Base-by-base conservation (phyloP, 2,797 vertebrate genomes). In the Morus bassanus region DNA sequence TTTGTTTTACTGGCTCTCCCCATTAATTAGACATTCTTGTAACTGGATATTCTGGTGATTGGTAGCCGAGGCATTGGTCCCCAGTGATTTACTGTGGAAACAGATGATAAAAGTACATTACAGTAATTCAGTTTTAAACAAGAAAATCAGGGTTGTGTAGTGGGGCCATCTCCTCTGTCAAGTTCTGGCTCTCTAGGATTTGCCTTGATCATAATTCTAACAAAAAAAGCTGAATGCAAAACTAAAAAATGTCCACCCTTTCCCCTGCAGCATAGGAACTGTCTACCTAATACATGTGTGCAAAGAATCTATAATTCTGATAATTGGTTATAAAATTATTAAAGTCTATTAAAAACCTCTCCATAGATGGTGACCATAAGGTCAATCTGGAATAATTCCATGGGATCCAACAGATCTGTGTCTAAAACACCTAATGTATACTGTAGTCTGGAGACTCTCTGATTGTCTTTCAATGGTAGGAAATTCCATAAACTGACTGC, bases 11-110 rank as follows among this genome's bases (percentile, higher is more conserved):
- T 70, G 82, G 70, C 92, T 95, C 77, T 95, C 70, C 69, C 85
- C 93, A 92, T 96, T 96, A 95, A 97, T 96, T 95, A 96, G 91
- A 51, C 81, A 95, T 96, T 95, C 86, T 96, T 85, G 88, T 94
- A 89, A 95, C 89, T 89, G 91, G 93, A 95, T 95, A 96, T 90
- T 92, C 94, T 95, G 86, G 86, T 94, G 95, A 93, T 72, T 95
- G 92, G 93, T 91, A 85, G 90, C 93, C 92, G 91, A 95, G 86
- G 51, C 94, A 87, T 48, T 93, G 93, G 90, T 92, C 79, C 43
- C 91, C 25, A 27, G 51, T 93, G 96, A 94, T 96, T 91, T 84
- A 74, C 91, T 81, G 63, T 72, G 85, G 87, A 96, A 97, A 93
- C 61, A 96, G 91, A 95, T 72, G 82, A 95, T 76, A 67, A 87